A percentile compares a stretch with the other conserved stretches of the same genome.
phyloP scores from a whole-genome alignment of 2,888 invertebrate genomes.

The Andrena dorsata region DNA sequence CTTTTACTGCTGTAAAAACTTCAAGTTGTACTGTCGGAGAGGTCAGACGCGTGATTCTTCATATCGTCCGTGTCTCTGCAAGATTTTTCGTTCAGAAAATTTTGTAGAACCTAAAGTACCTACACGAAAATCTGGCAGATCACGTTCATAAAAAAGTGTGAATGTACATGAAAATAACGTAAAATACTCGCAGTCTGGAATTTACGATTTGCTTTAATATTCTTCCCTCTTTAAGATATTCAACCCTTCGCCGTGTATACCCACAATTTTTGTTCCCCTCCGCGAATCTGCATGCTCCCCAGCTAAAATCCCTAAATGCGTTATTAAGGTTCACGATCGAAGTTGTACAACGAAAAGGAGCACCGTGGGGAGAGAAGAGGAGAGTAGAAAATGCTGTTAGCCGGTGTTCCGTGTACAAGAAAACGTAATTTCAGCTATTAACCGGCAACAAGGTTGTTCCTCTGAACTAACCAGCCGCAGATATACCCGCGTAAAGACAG shows the following conservation, averaged over 20 bases:
- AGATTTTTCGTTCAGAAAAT: no score
- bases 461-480: slow-evolving; percentile 54
- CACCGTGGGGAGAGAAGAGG: background rate
- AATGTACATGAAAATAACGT: background rate
- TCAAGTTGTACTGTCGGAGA: no score
- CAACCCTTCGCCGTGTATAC: background rate
- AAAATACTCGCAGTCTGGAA: background rate
- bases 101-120: no score
- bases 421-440: slow-evolving; percentile 73
- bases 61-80: no score
- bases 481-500: slow-evolving; percentile 54
- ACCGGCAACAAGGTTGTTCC: slow-evolving; percentile 67
- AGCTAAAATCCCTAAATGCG: slow-evolving; percentile 34
- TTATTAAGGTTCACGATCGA: slow-evolving; percentile 50
- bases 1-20: no score
- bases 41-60: no score
- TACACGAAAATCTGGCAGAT: no score
- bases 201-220: background rate
- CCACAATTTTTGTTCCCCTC: background rate
- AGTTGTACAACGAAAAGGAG: slow-evolving; percentile 27
- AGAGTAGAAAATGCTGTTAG: slow-evolving; percentile 64
- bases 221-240: background rate
- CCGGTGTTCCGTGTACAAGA: slow-evolving; percentile 59
- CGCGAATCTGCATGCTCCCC: slow-evolving; percentile 3
- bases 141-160: no score